Base-by-base conservation (phyloP, 2,113 vertebrate species). In the Dendrocopos noguchii region DNA sequence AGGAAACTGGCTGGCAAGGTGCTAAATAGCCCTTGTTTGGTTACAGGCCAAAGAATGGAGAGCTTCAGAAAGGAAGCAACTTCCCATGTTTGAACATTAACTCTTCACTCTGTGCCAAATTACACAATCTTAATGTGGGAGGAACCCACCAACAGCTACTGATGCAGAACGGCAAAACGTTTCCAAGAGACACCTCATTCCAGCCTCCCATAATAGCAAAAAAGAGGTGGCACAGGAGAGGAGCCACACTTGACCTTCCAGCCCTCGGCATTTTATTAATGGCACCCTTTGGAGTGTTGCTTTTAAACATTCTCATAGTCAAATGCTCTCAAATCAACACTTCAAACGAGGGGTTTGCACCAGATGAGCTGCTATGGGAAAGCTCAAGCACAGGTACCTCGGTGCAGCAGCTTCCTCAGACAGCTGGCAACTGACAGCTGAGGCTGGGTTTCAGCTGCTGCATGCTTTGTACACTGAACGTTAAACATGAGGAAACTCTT, bases 21-120 rank as follows among this genome's bases (percentile, higher is more conserved):
- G 93, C 93, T 93, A 94, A 96, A 94, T 87, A 94, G 90, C 79
- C 95, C 87, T 92, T 84, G 87, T 87, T 92, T 95, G 94, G 89
- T 94, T 71, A 77, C 6, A 8, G 90, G 87, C 93, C 94, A 96
- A 94, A 67, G 85, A 89, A 71, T 0, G 5, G 61, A 71, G 72
- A 57, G 73, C 68, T 71, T 90, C 15, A 83, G 87, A 85, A 85
- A 90, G 75, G 76, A 83, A 91, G 79, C 82, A 50, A 77, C 84
- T 94, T 60, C 46, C 76, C 22, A 0, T 75, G 61, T 78, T 87
- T 67, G 57, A 87, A 94, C 76, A 66, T 87, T 89, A 92, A 94
- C 89, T 93, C 74, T 73, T 66, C 68, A 76, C 65, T 91, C 88
- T 2, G 71, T 91, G 93, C 90, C 95, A 95, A 94, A 95, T 90